Conservation (phyloP, 1,140 invertebrate genomes). For the Drosophila athabasca region DNA sequence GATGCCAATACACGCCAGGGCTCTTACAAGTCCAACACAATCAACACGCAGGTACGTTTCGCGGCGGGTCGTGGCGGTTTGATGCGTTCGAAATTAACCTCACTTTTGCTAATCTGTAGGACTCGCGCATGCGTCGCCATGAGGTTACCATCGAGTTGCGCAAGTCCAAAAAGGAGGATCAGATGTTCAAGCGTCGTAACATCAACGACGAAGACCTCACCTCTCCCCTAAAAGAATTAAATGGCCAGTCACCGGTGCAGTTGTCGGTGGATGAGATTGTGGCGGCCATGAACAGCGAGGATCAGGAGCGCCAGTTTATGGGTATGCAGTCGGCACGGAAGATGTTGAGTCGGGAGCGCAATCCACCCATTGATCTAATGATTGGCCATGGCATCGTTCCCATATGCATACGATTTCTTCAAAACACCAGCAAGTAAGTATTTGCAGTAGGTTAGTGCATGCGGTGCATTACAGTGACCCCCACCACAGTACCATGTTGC, state of each 20-base stretch:
- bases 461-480: neutral
- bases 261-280: constrained; percentile 87
- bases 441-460: no score
- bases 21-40: constrained; percentile 72
- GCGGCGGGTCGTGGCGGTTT: neutral
- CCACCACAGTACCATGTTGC: constrained; percentile 89
- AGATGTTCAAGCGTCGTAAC: constrained; percentile 96
- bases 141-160: constrained; percentile 95
- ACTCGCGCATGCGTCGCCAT: constrained; percentile 93
- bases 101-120: constrained; percentile 84
- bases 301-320: constrained; percentile 86
- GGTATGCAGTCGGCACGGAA: constrained; percentile 93
- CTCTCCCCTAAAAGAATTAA: constrained; percentile 85
- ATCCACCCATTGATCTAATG: constrained; percentile 96
- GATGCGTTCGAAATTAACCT: constrained; percentile 43
- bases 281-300: constrained; percentile 86
- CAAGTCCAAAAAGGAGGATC: constrained; percentile 97
- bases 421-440: constrained; percentile 88
- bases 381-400: constrained; percentile 95
- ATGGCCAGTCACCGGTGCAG: constrained; percentile 83
- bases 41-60: constrained; percentile 69
- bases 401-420: constrained; percentile 91
- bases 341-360: constrained; percentile 94
- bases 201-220: constrained; percentile 86
- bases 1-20: constrained; percentile 65